phyloP scores from a whole-genome alignment of 2,888 invertebrate species.

The Drosophila paranaensis region DNA sequence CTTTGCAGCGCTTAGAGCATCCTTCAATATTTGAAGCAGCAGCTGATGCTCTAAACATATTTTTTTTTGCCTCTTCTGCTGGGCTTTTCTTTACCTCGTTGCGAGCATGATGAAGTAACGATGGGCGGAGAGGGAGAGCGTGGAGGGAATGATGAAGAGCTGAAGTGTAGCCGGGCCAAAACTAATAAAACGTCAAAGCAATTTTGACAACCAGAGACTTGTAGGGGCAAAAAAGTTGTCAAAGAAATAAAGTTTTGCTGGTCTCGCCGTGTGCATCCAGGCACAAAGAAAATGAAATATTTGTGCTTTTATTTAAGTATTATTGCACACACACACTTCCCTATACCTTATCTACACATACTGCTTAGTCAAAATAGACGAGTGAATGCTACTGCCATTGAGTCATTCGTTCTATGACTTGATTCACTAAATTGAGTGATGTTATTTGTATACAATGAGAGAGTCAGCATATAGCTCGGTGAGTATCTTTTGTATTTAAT shows the following conservation, averaged over 20 bases:
- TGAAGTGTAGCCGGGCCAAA: conserved; percentile 57
- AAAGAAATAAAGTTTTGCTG: conserved; percentile 48
- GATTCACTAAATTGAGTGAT: conserved; percentile 7
- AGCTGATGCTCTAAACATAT: conserved; percentile 58
- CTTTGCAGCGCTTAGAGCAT: conserved; percentile 60
- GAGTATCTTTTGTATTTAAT: neutral
- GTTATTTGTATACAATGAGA: neutral
- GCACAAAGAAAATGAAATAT: conserved; percentile 38
- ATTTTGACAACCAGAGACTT: conserved; percentile 72
- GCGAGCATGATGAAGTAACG: conserved; percentile 21
- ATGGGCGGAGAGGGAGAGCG: neutral
- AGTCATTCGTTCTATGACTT: neutral
- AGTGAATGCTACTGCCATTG: neutral
- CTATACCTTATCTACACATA: neutral
- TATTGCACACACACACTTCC: conserved; percentile 5
- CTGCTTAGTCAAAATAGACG: neutral
- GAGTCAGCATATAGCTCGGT: neutral
- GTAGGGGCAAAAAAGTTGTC: conserved; percentile 37
- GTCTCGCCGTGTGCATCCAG: conserved; percentile 7
- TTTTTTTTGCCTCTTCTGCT: conserved; percentile 34
- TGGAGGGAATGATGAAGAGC: conserved; percentile 20
- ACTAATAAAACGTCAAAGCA: conserved; percentile 80
- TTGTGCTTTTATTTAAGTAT: conserved; percentile 13
- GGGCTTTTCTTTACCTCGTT: conserved; percentile 40
- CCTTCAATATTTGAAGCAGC: conserved; percentile 62